Percentiles rank a stretch among this genome's conserved stretches.
These are phyloP conservation scores for Polia nebulosa DNA, from an alignment of 2,888 invertebrate genomes.

Conservation along the genomic window DNA sequence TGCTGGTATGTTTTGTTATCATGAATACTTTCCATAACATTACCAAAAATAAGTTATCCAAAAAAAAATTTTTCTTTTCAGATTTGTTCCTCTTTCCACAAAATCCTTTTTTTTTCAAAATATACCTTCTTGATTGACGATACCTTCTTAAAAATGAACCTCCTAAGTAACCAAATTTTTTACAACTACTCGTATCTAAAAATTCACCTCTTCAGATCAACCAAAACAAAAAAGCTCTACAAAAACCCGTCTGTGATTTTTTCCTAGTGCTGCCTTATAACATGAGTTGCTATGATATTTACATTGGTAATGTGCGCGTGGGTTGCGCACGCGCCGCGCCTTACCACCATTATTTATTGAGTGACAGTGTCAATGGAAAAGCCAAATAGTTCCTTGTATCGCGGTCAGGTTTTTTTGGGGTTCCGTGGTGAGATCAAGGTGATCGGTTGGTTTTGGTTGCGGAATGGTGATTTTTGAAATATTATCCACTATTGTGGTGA, in stretches of 20 bases:
- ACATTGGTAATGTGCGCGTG: constrained; percentile 79
- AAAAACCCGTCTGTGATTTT: constrained; percentile 41
- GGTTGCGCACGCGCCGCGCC: constrained; percentile 82
- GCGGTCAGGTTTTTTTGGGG: constrained; percentile 61
- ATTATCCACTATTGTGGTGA: too few species aligned
- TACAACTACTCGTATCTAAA: constrained; percentile 2
- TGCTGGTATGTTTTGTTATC: too few species aligned
- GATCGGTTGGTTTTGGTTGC: not conserved
- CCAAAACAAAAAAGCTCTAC: constrained; percentile 30
- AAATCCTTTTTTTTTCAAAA: not conserved
- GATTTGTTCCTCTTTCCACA: too few species aligned
- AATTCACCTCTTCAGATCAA: not conserved
- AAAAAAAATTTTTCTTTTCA: not conserved
- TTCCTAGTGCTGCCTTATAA: constrained; percentile 52
- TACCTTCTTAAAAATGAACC: not conserved
- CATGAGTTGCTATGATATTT: constrained; percentile 72
- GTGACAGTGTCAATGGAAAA: constrained; percentile 75
- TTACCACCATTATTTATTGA: constrained; percentile 74
- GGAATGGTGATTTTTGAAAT: not conserved
- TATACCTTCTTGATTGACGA: not conserved
- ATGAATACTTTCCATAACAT: too few species aligned
- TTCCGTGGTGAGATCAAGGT: constrained; percentile 27
- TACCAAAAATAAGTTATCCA: too few species aligned
- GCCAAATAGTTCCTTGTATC: constrained; percentile 66
- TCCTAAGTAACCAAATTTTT: not conserved